Conservation (phyloP, 2,113 vertebrate species). For the Odobenus rosmarus region DNA sequence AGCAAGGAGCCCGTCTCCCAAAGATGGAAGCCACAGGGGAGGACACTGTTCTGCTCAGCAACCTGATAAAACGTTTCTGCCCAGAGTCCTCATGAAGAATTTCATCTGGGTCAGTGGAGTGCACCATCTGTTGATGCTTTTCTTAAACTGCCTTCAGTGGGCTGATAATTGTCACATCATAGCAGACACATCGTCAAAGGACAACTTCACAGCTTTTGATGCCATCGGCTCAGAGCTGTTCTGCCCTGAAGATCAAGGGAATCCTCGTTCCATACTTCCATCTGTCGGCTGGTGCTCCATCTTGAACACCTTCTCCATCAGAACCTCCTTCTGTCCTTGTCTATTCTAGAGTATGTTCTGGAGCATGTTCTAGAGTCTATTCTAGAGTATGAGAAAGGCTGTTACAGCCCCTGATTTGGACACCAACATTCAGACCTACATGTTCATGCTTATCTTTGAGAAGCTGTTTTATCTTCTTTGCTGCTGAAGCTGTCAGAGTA, state of each 20-base stretch:
- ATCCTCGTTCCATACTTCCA: too few relatives aligned
- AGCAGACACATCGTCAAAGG: too few relatives aligned
- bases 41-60: background rate
- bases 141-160: background rate
- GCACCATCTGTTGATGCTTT: background rate
- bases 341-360: background rate
- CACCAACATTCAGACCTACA: slow-evolving; percentile 86
- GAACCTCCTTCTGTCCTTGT: background rate
- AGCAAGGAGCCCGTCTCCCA: background rate
- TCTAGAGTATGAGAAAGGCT: background rate
- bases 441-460: slow-evolving; percentile 94
- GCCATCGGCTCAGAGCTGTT: too few relatives aligned
- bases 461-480: slow-evolving; percentile 92
- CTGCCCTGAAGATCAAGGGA: too few relatives aligned
- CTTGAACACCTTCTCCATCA: background rate
- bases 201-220: background rate
- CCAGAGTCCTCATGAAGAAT: background rate
- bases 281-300: background rate
- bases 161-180: background rate
- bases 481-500: slow-evolving; percentile 94
- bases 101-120: background rate
- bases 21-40: background rate
- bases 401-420: background rate
- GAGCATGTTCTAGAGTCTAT: too few relatives aligned
- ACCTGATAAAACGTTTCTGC: background rate